Evolutionary conservation across 2,888 invertebrate genomes (phyloP), one percentile per base, ranked within the genome.

Genomic region (Altica lythri): DNA sequence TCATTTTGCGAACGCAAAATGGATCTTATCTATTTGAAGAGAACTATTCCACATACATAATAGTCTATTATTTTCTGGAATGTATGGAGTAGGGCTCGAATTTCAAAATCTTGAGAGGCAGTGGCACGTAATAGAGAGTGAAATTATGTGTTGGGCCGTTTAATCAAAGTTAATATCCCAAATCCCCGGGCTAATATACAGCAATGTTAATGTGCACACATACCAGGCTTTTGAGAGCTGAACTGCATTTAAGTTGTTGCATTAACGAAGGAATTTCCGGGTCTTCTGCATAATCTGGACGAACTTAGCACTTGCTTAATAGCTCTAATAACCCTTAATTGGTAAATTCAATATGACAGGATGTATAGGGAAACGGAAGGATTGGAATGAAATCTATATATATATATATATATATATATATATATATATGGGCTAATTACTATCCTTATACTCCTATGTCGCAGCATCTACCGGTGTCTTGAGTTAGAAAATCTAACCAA

Each of bases 261-360:
- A 68, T 68, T 67, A 68, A 68, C 67, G 55, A 49, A 59, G 68
- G 68, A 68, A 68, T 69, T 72, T 68, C 66, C 63, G 68, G 40
- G 63, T 65, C 63, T 57, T 67, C 62, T 64, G 59, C 60, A 65
- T 72, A 72, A 72, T 68, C 68, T 65, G 69, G 68, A 66, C 66
- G 64, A 66, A 67, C 68, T 70, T 68, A 71, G 68, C 66, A 66
- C 68, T 62, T 64, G 68, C 69, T 67, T 69, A 70, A 72, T 72
- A 29, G 55, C 40, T 47, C 45, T 50, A 55, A 50, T 50, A 45
- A 50, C 50, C 40, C 37, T 14, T 45, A 50, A 55, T 55, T 50
- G 50, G 40, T 46, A 27, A 38, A 42, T 55, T 50, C 42, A 38
- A 48, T 48, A 38, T 29, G 17, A 32, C 30, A 29, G 32, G 45